Evolutionary conservation across 2,797 vertebrate genomes (phyloP).

Genomic region (Lagorchestes hirsutus): DNA sequence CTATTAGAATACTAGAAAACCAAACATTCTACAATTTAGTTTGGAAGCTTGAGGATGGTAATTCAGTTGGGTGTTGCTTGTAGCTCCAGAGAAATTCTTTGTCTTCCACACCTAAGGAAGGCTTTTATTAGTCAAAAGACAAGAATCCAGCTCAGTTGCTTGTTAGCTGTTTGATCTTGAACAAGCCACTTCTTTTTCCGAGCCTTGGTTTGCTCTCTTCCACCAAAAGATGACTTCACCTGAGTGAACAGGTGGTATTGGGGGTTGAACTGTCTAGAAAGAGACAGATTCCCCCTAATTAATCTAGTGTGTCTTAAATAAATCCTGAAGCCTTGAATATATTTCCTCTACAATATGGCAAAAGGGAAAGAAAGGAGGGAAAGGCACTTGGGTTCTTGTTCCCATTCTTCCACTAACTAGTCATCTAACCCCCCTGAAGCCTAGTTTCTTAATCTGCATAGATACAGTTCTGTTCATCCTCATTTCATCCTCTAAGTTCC

Average conservation of each 20-base stretch:
- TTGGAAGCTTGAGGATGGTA: background rate
- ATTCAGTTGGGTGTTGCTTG: background rate
- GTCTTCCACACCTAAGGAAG: background rate
- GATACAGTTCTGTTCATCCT: background rate
- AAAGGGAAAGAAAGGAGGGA: background rate
- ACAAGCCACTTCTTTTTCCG: background rate
- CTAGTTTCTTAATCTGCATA: background rate
- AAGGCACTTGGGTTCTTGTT: background rate
- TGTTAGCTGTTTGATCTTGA: background rate
- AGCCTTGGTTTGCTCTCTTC: background rate
- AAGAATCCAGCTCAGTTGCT: background rate
- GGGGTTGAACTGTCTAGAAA: background rate
- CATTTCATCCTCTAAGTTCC: background rate
- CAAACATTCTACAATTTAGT: background rate
- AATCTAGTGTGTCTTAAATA: background rate
- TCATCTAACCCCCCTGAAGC: background rate
- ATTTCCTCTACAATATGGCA: background rate
- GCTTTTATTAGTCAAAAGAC: background rate
- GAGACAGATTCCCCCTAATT: background rate
- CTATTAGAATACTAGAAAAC: background rate
- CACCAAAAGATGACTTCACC: background rate
- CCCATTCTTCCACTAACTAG: background rate
- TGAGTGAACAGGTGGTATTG: background rate
- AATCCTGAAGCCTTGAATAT: background rate
- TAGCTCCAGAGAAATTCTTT: background rate